Evolutionary conservation across 2,113 vertebrate genomes (phyloP).

Genomic region (Calyptommatus sinebrachiatus): DNA sequence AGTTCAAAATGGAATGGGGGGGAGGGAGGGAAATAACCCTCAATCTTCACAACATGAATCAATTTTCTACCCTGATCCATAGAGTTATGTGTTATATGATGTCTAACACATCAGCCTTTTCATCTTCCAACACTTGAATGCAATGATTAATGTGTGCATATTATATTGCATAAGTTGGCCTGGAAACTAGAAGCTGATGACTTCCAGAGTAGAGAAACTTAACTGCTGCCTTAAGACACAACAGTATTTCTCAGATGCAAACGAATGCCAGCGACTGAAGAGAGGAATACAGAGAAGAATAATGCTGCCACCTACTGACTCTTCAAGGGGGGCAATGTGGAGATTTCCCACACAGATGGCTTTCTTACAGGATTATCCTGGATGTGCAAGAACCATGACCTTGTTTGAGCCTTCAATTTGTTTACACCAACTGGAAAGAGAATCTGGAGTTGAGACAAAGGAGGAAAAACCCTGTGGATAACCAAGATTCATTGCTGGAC

Average conservation of each 20-base stretch:
- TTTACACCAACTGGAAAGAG: background rate
- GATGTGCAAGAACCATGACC: constrained; percentile 15
- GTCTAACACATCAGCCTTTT: constrained; percentile 42
- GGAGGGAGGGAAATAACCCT: constrained; percentile 50
- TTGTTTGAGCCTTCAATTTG: constrained; percentile 1
- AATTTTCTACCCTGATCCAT: constrained; percentile 41
- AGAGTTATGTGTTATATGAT: constrained; percentile 32
- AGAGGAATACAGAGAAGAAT: constrained; percentile 38
- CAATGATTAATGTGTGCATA: constrained; percentile 24
- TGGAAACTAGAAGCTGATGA: constrained; percentile 41
- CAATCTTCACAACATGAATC: constrained; percentile 59
- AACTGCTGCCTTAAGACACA: constrained; percentile 25
- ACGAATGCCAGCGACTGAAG: background rate
- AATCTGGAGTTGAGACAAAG: background rate
- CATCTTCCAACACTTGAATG: constrained; percentile 44
- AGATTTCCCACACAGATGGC: constrained; percentile 19
- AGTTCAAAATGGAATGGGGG: constrained; percentile 36
- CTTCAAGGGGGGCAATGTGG: constrained; percentile 10
- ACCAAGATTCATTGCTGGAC: background rate
- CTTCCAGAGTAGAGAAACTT: constrained; percentile 29
- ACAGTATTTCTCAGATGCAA: constrained; percentile 46
- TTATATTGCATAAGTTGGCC: constrained; percentile 29
- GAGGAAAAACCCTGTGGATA: background rate
- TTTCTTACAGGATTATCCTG: constrained; percentile 8
- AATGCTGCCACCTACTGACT: constrained; percentile 65